phyloP scores from a whole-genome alignment of 2,797 vertebrate species.

The Urosaurus nigricauda region DNA sequence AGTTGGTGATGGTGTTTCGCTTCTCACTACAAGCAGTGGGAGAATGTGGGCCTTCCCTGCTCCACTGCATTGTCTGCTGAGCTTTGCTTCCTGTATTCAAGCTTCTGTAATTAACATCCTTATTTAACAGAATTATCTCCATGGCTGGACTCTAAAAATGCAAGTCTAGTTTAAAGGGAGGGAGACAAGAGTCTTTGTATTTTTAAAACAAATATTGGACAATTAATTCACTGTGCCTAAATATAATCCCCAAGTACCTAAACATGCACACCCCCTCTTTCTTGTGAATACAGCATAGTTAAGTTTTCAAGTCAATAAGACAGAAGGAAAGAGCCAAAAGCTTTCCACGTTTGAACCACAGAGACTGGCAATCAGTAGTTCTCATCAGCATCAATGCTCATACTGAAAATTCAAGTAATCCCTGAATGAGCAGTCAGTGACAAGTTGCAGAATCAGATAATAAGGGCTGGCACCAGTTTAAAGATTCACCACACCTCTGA shows the following conservation, averaged over 20 bases:
- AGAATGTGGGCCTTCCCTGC: too few relatives aligned
- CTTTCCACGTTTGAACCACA: background rate
- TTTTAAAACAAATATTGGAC: background rate
- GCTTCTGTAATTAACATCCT: background rate
- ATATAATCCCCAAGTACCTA: background rate
- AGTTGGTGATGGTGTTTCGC: too few relatives aligned
- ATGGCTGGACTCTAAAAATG: background rate
- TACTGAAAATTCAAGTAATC: background rate
- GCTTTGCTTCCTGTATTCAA: background rate
- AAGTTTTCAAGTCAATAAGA: background rate
- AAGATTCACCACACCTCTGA: background rate
- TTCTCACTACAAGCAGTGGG: too few relatives aligned
- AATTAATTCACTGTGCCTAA: background rate
- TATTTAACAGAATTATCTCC: background rate
- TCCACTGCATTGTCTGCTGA: background rate
- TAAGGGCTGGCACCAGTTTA: background rate
- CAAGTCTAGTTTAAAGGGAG: background rate
- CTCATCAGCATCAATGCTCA: background rate
- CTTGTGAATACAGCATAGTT: background rate
- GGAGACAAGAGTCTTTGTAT: background rate
- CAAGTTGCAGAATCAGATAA: background rate
- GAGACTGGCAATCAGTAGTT: background rate
- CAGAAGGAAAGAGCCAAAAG: background rate
- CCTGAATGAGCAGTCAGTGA: background rate
- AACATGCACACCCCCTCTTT: background rate